Conservation (phyloP, 35 echinoderm and acorn worm genomes). For the Anneissia japonica region DNA sequence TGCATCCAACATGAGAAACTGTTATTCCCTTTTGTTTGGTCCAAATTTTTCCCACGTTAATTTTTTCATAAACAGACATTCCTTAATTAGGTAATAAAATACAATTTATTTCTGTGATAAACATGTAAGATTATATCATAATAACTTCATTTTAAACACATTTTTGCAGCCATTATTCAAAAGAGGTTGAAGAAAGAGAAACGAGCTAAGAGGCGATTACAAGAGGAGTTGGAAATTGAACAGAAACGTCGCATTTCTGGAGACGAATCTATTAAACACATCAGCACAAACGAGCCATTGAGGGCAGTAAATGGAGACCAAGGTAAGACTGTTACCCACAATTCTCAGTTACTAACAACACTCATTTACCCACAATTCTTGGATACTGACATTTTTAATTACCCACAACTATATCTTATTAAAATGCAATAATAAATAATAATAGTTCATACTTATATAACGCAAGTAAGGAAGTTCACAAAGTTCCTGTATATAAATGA, state of each 20-base stretch:
- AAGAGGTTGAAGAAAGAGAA: conserved; percentile 93
- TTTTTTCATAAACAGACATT: not conserved
- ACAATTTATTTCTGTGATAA: not conserved
- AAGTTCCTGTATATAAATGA: no score
- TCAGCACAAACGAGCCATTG: not conserved
- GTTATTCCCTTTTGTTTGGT: not conserved
- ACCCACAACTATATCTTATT: no score
- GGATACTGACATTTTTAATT: no score
- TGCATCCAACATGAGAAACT: not conserved
- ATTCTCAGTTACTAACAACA: no score
- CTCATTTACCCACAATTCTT: no score
- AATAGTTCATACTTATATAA: no score
- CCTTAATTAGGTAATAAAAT: not conserved
- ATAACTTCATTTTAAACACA: not conserved
- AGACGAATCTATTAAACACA: conserved; percentile 7
- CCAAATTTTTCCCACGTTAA: not conserved
- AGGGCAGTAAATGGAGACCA: not conserved
- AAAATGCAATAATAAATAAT: no score
- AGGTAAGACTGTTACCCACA: not conserved
- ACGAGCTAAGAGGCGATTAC: conserved; percentile 62
- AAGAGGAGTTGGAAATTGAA: conserved; percentile 53
- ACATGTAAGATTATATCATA: not conserved
- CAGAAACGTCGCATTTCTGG: not conserved
- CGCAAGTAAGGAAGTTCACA: no score
- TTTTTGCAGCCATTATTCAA: conserved; percentile 64